Conservation (phyloP, 2,113 vertebrate species). For the Procapra przewalskii region DNA sequence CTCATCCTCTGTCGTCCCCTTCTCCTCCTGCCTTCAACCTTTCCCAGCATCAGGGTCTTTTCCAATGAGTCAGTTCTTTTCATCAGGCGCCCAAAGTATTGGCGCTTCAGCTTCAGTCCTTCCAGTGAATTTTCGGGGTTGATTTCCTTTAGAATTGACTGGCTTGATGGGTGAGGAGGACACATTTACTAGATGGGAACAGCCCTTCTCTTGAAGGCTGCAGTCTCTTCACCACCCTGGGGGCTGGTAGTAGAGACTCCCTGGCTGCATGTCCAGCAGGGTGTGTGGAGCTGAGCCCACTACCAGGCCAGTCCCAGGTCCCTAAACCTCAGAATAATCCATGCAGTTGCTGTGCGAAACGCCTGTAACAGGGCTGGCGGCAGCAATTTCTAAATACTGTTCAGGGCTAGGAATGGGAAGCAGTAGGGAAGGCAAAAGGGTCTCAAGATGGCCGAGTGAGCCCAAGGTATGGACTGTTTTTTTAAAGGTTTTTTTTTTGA, state of each 20-base stretch:
- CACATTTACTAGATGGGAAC: background rate
- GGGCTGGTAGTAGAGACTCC: background rate
- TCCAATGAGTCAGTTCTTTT: background rate
- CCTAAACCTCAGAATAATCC: background rate
- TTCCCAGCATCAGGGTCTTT: background rate
- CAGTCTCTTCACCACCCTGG: too few relatives aligned
- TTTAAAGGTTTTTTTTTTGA: background rate
- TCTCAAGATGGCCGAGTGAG: background rate
- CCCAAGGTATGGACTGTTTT: background rate
- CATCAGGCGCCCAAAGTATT: background rate
- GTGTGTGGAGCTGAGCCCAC: background rate
- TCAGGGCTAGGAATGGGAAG: background rate
- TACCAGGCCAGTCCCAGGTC: background rate
- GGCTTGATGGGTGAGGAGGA: background rate
- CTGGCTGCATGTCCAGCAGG: fast-evolving
- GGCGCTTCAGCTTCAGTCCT: background rate
- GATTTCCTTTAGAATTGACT: background rate
- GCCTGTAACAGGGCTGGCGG: background rate
- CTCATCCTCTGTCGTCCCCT: background rate
- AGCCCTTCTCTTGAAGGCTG: background rate
- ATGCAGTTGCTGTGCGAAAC: fast-evolving
- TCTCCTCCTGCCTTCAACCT: background rate
- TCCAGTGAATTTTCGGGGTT: background rate
- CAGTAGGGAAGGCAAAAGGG: background rate
- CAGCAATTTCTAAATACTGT: background rate